These are phyloP conservation scores for Trisateles emortualis DNA, from an alignment of 2,888 invertebrate genomes.

Conservation along the genomic window DNA sequence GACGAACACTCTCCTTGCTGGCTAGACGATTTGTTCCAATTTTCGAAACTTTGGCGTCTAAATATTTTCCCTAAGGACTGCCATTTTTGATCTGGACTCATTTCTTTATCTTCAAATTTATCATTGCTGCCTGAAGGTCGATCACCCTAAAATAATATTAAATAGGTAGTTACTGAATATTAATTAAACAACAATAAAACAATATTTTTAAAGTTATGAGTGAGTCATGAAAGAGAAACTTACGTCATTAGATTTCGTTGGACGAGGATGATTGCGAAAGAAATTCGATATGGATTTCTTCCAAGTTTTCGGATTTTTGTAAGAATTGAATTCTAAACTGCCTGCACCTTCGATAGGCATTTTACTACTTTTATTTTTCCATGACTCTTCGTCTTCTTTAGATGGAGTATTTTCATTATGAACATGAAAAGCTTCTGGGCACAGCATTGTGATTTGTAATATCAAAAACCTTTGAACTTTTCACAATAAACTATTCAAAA, in stretches of 20 bases:
- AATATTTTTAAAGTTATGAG: neutral
- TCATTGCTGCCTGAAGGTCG: conserved; percentile 70
- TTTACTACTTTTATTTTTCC: conserved; percentile 62
- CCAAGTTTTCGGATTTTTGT: conserved; percentile 77
- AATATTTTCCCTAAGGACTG: conserved; percentile 82
- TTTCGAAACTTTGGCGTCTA: conserved; percentile 78
- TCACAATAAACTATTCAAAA: conserved; percentile 58
- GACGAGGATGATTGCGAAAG: conserved; percentile 76
- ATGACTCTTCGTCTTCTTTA: conserved; percentile 64
- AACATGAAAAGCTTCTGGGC: conserved; percentile 71
- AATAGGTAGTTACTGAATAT: too few species aligned
- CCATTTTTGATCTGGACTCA: conserved; percentile 80
- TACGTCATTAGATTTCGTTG: conserved; percentile 81
- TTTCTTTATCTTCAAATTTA: conserved; percentile 71
- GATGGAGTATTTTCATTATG: conserved; percentile 58
- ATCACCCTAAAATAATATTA: conserved; percentile 69
- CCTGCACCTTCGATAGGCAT: conserved; percentile 63
- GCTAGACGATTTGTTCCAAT: conserved; percentile 67
- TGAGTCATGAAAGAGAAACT: conserved; percentile 36
- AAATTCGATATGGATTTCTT: conserved; percentile 80
- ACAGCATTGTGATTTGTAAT: conserved; percentile 66
- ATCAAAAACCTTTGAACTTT: conserved; percentile 57
- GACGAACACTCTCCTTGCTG: conserved; percentile 71
- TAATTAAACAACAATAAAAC: too few species aligned
- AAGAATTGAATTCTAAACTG: conserved; percentile 69